Evolutionary conservation across 2,888 invertebrate species (phyloP), one percentile per base, ranked within the genome.

Genomic region (Xestobium rufovillosum): DNA sequence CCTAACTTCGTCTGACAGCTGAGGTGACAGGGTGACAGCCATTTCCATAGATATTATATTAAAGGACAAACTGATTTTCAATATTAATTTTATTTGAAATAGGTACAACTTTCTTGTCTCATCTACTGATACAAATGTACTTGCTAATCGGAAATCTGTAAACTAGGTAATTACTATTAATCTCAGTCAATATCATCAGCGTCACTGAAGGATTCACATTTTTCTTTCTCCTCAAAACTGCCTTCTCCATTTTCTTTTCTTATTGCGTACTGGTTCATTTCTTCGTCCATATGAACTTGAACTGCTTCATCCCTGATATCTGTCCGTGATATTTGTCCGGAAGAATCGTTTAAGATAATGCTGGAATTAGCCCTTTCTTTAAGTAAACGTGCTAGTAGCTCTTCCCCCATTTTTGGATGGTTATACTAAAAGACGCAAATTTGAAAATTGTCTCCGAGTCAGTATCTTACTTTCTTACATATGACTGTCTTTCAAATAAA

Each of bases 401-500:
- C 61, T 32, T 57, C 57, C 38, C 52, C 57, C 3, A 59, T 60
- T 46, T 57, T 57, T 1, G 59, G 57, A 47, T 51, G 53, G 43
- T 53, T 56, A 3, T 54, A 42, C 60, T 61, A 45, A 35, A 51
- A 46, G 6, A 25, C 17, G 15, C 14, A 12, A 16, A 25, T 29
- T 36, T 16, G 10, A 12, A 31, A 19, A 4, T 19, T 25, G 31
- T 26, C 16, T 29, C n/a, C 9, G 16, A 12, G 14, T 29, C 19
- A 23, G n/a, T 14, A 26, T 6, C 23, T 3, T 32, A 6, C 13
- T 16, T 36, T 12, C 32, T 29, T 56, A 78, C 78, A 40, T 78
- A 76, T 28, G 80, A 78, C 53, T 77, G 77, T 44, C 81, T 66
- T 59, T 82, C 80, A 52, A 82, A 82, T 3, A 82, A 69, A 50